Base-by-base conservation (phyloP, 2,888 invertebrate species). In the Incurvaria masculella region DNA sequence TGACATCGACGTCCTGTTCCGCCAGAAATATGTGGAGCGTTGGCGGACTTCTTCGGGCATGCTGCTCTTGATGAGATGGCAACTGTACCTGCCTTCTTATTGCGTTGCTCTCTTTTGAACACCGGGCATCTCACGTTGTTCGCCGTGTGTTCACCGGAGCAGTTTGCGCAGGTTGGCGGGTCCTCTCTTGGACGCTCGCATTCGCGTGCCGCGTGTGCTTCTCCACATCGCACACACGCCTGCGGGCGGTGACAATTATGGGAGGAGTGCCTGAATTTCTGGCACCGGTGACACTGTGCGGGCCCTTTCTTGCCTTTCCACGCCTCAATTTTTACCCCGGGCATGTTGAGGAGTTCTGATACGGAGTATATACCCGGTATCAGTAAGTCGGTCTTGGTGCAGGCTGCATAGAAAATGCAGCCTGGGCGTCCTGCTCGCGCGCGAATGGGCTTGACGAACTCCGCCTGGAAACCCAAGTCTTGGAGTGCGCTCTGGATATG, bases 271-370 rank as follows among this genome's bases (percentile, higher is more conserved):
- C 56, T 5, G 6, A 57, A 56, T 0, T 33, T 18, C 6, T 57
- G 57, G 50, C 59, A 59, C 1, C 53, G 19, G 46, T 57, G 53
- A 46, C 57, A 57, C 14, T 57, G 59, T 0, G 55, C 49, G 2
- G 55, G 55, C 2, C 55, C 54, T 23, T 5, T 5, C 23, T 6
- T 23, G 23, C 23, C 23, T 23, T 10, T 23, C 5, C 23, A 23
- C 23, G 23, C 23, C 10, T 23, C 23, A 23, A 23, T 23, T 10
- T 10, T 5, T 10, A 23, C 23, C 6, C 23, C 23, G 10, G 6
- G 23, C 23, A 23, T 23, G 23, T 10, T 6, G 23, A 23, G 23
- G 10, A 23, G 23, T 23, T 23, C 23, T 6, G 5, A 6, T 5
- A 6, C 10, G 5, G 5, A 5, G 23, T 10, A 23, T 5, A 23